A percentile compares a stretch with the other conserved stretches of the same genome.
phyloP scores from a whole-genome alignment of 2,113 vertebrate genomes.

The Bubalus kerabau region DNA sequence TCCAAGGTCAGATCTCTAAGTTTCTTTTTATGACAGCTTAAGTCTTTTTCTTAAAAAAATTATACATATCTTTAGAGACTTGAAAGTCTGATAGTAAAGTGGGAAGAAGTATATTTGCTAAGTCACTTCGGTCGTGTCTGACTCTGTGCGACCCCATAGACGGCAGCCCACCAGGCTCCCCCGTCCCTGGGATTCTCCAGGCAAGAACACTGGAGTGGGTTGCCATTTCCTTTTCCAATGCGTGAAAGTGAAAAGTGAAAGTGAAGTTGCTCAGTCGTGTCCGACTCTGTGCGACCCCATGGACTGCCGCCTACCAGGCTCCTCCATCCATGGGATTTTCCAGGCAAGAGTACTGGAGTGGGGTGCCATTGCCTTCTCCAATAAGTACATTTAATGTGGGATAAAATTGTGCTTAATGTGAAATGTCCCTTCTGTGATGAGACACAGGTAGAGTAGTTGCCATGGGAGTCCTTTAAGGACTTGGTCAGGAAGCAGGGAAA shows the following conservation, averaged over 20 bases:
- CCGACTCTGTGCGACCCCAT: no score
- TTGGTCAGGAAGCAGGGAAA: slow-evolving; percentile 1
- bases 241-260: no score
- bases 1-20: background rate
- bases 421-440: background rate
- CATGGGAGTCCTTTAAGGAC: background rate
- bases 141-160: no score
- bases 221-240: background rate
- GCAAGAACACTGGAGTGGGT: no score
- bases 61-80: background rate
- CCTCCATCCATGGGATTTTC: no score
- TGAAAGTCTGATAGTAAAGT: background rate
- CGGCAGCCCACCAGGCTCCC: no score
- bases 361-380: background rate
- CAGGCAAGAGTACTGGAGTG: no score
- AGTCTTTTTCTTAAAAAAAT: background rate
- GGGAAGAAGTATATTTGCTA: background rate
- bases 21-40: background rate
- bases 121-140: no score
- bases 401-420: background rate
- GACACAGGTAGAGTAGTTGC: background rate
- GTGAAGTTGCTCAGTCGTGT: no score
- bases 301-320: no score
- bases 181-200: no score
- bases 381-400: background rate